phyloP scores from a whole-genome alignment of 1,140 invertebrate genomes.

The Heliconius nattereri region DNA sequence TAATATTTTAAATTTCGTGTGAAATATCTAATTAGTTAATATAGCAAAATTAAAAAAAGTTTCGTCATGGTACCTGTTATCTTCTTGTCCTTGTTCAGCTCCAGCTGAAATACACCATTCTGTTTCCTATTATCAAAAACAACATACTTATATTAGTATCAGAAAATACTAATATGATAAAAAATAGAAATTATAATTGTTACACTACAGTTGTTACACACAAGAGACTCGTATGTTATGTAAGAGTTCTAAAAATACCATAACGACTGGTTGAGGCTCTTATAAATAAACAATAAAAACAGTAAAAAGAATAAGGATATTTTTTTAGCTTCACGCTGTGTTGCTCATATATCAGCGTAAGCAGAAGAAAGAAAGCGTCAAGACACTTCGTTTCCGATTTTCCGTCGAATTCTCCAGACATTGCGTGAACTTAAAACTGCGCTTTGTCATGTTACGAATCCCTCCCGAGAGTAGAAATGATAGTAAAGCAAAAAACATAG shows the following conservation, averaged over 20 bases:
- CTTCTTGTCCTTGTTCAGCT: slow-evolving; percentile 51
- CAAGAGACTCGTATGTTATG: too few relatives aligned
- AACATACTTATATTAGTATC: neutral
- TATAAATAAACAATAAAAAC: neutral
- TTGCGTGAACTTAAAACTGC: too few relatives aligned
- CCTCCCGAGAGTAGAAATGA: too few relatives aligned
- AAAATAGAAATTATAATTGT: too few relatives aligned
- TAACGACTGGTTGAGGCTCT: neutral
- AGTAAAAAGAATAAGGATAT: neutral
- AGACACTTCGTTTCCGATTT: neutral
- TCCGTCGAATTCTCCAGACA: neutral
- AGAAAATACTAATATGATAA: too few relatives aligned
- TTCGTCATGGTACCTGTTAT: slow-evolving; percentile 50
- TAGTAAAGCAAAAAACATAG: neutral
- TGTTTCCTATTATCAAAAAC: slow-evolving; percentile 35
- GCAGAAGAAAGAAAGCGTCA: neutral
- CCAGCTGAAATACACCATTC: slow-evolving; percentile 59
- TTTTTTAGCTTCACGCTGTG: neutral
- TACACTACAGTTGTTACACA: too few relatives aligned
- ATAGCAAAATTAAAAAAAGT: neutral
- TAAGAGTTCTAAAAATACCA: too few relatives aligned
- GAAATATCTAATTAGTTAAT: neutral
- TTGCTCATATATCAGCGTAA: neutral
- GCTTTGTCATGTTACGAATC: too few relatives aligned
- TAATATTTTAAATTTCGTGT: too few relatives aligned